Base-by-base conservation (phyloP, 1,140 invertebrate genomes). In the Conus betulinus region DNA sequence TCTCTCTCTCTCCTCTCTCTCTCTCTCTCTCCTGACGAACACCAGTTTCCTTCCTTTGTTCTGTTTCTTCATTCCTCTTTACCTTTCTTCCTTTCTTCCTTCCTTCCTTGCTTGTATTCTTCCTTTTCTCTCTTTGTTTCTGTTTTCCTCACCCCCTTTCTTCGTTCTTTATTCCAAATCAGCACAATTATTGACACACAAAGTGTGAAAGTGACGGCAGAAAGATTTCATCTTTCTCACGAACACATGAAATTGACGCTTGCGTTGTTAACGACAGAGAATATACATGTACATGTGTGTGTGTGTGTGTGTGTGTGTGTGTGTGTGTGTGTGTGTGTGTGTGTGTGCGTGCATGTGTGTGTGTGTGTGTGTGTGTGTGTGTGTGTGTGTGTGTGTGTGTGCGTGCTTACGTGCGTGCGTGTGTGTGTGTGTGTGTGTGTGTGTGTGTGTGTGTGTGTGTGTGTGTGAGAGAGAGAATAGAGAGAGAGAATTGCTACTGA, bases 241-340 rank as follows among this genome's bases (percentile, higher is more conserved):
- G 23, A 23, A 6, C 23, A 25, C 23, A 10, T 74, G 23, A 17
- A n/a, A 6, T 17, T 74, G 15, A 6, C 6, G n/a, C n/a, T n/a
- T n/a, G n/a, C n/a, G n/a, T n/a, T n/a, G n/a, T n/a, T n/a, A n/a
- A n/a, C n/a, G n/a, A n/a, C n/a, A n/a, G n/a, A n/a, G n/a, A n/a
- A n/a, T n/a, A n/a, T n/a, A n/a, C n/a, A 6, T 23, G 71, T 74
- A 6, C 23, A 23, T 74, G 71, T 74, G 71, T 74, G 71, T 74
- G 71, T 74, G 71, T 74, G 71, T 74, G 71, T 74, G 71, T 23
- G 71, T 74, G 71, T 74, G 71, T 23, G 71, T 74, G 71, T 23
- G 71, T 74, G 71, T 74, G 71, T 74, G n/a, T 74, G 71, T n/a
- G 71, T 74, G n/a, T n/a, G 71, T 74, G 71, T n/a, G 71, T 74